Base-by-base conservation (phyloP, 2,888 invertebrate species). In the Girardia tigrina region DNA sequence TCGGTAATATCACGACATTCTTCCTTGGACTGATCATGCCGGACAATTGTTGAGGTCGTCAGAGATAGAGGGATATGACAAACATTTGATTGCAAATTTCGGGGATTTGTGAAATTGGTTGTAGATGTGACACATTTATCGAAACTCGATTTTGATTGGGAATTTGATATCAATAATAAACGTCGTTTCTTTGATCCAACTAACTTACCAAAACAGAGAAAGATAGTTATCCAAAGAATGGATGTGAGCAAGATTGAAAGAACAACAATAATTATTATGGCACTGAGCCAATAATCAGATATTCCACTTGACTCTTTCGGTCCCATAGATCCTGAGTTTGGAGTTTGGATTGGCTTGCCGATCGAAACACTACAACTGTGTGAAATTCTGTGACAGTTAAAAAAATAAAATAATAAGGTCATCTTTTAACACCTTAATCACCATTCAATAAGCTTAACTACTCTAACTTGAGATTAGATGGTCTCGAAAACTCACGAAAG, bases 241-340 rank as follows among this genome's bases (percentile, higher is more conserved):
- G 42, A 56, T 14, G 74, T 74, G 26, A 74, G 56, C 6, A 74
- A 42, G 26, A 74, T 74, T 26, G 42, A 74, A 26, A 74, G 56
- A 56, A 74, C 74, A 1, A 74, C 74, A 2, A 69, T 26, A 26
- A 74, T 74, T 8, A 74, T 74, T 23, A 74, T 74, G 20, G 69
- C 74, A 26, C 74, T 69, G 12, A 74, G 56, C 74, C 74, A 74
- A 23, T 74, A 69, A 28, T 74, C 69, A 26, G 74, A 74, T 27
- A 74, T 42, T 69, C 74, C 42, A 26, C 69, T 26, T 23, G 27
- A 71, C 4, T 56, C 56, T n/a, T 56, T 56, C 23, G 56, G n/a
- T 20, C 6, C 4, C 4, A n/a, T 23, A 56, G 56, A 56, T 56
- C 56, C 56, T 56, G n/a, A 4, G 23, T 8, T 56, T 23, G 56